phyloP scores from a whole-genome alignment of 2,797 vertebrate genomes.

The Myripristis murdjan region DNA sequence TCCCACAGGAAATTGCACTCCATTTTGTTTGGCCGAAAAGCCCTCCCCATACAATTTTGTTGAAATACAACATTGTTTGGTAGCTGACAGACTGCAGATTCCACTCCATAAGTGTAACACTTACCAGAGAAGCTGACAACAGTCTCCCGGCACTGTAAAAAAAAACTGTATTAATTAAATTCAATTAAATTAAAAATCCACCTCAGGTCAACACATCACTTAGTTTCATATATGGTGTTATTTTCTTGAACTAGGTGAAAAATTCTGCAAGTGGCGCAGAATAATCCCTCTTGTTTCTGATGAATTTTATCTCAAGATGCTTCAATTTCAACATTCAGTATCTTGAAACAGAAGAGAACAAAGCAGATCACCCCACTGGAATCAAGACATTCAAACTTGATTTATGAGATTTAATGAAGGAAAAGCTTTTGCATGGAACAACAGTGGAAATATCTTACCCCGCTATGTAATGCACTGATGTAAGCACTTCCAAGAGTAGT shows the following conservation, averaged over 20 bases:
- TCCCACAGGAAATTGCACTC: conserved; percentile 41
- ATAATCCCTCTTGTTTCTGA: no score
- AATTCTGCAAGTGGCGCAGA: no score
- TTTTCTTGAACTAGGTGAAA: conserved; percentile 3
- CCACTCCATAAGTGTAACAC: conserved; percentile 50
- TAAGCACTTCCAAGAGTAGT: conserved; percentile 7
- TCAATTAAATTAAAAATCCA: no score
- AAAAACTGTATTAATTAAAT: no score
- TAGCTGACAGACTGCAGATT: conserved; percentile 61
- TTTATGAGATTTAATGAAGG: no score
- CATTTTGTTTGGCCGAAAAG: conserved; percentile 39
- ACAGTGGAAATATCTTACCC: conserved; percentile 17
- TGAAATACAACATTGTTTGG: conserved; percentile 41
- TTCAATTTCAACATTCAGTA: no score
- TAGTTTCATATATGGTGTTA: not conserved
- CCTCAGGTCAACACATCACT: no score
- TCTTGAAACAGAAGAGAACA: not conserved
- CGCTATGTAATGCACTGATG: conserved; percentile 13
- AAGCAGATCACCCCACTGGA: not conserved
- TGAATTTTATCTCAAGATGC: no score
- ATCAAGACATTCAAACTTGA: not conserved
- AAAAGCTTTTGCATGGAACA: no score
- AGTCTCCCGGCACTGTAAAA: not conserved
- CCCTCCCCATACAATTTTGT: conserved; percentile 25
- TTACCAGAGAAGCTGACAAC: conserved; percentile 46